Base-by-base conservation (phyloP, 2,888 invertebrate genomes). In the Neoaliturus tenellus region DNA sequence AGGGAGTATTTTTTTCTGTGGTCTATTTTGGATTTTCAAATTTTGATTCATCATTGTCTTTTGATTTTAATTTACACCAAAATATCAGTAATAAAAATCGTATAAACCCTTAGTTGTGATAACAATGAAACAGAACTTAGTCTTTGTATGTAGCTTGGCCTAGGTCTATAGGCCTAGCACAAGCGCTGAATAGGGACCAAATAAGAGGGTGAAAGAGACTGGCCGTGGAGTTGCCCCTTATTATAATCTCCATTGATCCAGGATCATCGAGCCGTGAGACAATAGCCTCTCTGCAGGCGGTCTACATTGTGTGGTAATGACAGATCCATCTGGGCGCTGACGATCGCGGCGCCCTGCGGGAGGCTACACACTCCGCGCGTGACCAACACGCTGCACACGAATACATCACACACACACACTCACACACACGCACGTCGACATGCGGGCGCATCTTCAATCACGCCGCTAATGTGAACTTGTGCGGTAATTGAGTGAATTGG, bases 401-500 rank as follows among this genome's bases (percentile, higher is more conserved):
- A 6, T n/a, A 51, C 51, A 51, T n/a, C 51, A 55, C 55, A 55
- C 48, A 48, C 48, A 14, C 48, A 48, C 48, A 48, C 48, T 23
- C 25, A 55, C 55, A 55, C 55, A 17, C 51, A 6, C 10, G 8
- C 51, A 5, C 55, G 25, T 17, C n/a, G 23, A 4, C 5, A 55
- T 62, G 28, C 62, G 62, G 62, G 62, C 62, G 4, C 28, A 3
- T 62, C 62, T 62, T 62, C 62, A 62, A 62, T 62, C 62, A 31
- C 28, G 62, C 62, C 62, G 62, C 62, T 31, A 55, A 23, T 23
- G 55, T 55, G 23, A 25, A 55, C 23, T 55, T 55, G 14, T 2
- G 55, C 62, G 62, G 62, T 62, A 62, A 62, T 62, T 28, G 62
- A 28, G 28, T 28, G 62, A 62, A 62, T 62, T 62, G 62, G 62